These are phyloP conservation scores for Hyposoter dolosus DNA, from an alignment of 2,888 invertebrate genomes.

Conservation along the genomic window DNA sequence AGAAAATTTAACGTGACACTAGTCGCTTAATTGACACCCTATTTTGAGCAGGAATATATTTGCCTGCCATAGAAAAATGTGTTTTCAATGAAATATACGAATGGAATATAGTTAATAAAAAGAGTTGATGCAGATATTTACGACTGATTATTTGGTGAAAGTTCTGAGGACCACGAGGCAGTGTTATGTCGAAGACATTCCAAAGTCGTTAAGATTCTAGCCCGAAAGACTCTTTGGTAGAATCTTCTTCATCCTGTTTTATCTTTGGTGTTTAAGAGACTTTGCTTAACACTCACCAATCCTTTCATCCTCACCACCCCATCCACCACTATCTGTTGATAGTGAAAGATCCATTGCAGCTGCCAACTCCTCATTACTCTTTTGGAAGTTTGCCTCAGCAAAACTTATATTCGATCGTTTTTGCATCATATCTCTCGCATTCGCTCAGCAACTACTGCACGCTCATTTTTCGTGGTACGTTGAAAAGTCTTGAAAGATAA, in stretches of 20 bases:
- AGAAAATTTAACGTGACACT: background rate
- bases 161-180: constrained; percentile 58
- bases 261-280: constrained; percentile 36
- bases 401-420: constrained; percentile 53
- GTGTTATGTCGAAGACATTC: constrained; percentile 44
- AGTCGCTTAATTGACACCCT: background rate
- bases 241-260: background rate
- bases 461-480: background rate
- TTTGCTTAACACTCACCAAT: constrained; percentile 50
- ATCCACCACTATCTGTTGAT: background rate
- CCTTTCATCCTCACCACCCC: constrained; percentile 34
- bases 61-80: background rate
- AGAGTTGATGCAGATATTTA: background rate
- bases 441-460: background rate
- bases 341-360: constrained; percentile 36
- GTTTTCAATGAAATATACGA: background rate
- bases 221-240: background rate
- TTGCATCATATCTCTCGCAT: constrained; percentile 33
- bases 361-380: constrained; percentile 37
- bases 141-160: constrained; percentile 54
- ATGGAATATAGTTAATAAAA: background rate
- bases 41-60: background rate
- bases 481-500: constrained; percentile 26
- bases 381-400: constrained; percentile 39
- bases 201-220: constrained; percentile 15